A percentile compares a stretch with the other conserved stretches of the same genome.
phyloP scores from a whole-genome alignment of 2,888 invertebrate genomes.

The Brachyptera putata region DNA sequence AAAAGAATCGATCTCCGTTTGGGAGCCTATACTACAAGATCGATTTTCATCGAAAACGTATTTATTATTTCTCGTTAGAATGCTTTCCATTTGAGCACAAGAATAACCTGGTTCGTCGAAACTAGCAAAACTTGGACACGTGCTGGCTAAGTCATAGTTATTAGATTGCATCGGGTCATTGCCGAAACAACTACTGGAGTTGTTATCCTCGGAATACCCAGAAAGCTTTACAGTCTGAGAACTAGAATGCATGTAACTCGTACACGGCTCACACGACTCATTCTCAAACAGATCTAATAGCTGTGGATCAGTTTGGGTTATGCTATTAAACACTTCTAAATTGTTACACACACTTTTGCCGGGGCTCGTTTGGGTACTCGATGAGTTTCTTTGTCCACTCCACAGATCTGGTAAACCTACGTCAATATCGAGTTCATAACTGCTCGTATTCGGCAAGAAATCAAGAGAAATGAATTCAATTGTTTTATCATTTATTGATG shows the following conservation, averaged over 20 bases:
- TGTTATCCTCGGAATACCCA: constrained; percentile 27
- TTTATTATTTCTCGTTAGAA: constrained; percentile 19
- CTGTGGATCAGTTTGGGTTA: constrained; percentile 40
- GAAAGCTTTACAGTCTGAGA: constrained; percentile 34
- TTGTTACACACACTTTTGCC: constrained; percentile 37
- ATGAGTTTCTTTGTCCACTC: constrained; percentile 40
- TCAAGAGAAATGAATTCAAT: neutral
- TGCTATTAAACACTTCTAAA: constrained; percentile 39
- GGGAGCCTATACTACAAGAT: constrained; percentile 56
- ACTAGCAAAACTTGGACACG: neutral
- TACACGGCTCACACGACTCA: constrained; percentile 13
- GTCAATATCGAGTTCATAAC: constrained; percentile 26
- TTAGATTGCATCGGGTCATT: neutral
- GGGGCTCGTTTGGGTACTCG: constrained; percentile 44
- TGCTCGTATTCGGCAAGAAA: too few relatives aligned
- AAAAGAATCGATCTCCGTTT: constrained; percentile 50
- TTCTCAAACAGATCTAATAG: constrained; percentile 21
- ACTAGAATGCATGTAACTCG: constrained; percentile 33
- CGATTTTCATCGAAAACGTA: constrained; percentile 39
- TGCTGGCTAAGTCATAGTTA: neutral
- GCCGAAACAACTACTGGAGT: constrained; percentile 20
- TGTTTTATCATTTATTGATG: neutral
- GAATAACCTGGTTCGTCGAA: constrained; percentile 41
- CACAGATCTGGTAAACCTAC: constrained; percentile 32
- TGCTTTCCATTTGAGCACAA: constrained; percentile 36